Evolutionary conservation across 1,140 invertebrate genomes (phyloP).

Genomic region (Drosophila suzukii): DNA sequence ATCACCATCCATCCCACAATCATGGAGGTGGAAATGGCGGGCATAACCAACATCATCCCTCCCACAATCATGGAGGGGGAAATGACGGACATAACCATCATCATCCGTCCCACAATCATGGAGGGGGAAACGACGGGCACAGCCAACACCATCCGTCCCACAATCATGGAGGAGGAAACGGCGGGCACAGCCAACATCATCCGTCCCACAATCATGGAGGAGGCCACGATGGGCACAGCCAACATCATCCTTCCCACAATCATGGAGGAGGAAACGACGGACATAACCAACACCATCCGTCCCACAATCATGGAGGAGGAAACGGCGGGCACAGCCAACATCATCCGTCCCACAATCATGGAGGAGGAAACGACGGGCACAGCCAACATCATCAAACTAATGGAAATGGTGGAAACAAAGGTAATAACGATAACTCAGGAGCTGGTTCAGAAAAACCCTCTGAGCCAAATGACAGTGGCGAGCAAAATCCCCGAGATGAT

Average conservation of each 20-base stretch:
- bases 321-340: too few species aligned
- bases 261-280: too few species aligned
- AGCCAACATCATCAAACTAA: not conserved
- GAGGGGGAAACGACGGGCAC: slow-evolving; percentile 6
- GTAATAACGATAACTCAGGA: not conserved
- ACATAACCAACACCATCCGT: too few species aligned
- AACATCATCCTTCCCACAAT: not conserved
- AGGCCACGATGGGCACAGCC: not conserved
- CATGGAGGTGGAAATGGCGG: slow-evolving; percentile 1
- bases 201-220: slow-evolving; percentile 1
- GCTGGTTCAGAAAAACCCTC: not conserved
- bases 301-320: too few species aligned
- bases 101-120: not conserved
- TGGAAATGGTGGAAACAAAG: not conserved
- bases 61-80: slow-evolving; percentile 2
- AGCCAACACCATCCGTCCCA: not conserved
- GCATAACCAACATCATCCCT: not conserved
- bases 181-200: not conserved
- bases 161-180: not conserved
- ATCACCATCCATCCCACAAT: slow-evolving; percentile 1
- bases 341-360: not conserved
- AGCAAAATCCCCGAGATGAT: slow-evolving; percentile 15
- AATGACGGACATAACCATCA: not conserved
- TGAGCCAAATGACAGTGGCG: not conserved
- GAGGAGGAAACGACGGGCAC: too few species aligned